phyloP scores from a whole-genome alignment of 1,140 invertebrate genomes.

The Eriocheir sinensis region DNA sequence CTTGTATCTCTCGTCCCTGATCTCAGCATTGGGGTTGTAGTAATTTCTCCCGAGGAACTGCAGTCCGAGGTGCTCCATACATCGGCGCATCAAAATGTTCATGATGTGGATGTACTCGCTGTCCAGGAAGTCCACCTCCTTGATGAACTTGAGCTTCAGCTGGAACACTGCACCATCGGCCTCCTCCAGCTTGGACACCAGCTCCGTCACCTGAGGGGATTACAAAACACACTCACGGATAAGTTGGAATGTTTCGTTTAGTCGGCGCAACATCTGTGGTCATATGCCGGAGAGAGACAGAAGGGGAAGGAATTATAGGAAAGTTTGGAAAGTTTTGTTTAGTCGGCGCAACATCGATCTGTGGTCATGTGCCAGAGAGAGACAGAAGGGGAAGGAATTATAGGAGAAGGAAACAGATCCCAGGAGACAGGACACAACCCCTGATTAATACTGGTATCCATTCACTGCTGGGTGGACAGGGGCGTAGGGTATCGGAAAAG shows the following conservation, averaged over 20 bases:
- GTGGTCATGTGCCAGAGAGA: too few relatives aligned
- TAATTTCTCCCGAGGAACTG: constrained; percentile 59
- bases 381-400: too few relatives aligned
- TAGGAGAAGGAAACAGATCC: too few relatives aligned
- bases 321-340: too few relatives aligned
- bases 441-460: too few relatives aligned
- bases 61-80: constrained; percentile 49
- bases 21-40: constrained; percentile 50
- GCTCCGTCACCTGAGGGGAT: constrained; percentile 50
- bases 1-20: constrained; percentile 48
- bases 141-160: constrained; percentile 63
- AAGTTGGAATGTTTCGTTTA: background rate
- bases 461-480: too few relatives aligned
- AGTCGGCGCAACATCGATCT: too few relatives aligned
- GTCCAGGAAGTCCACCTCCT: constrained; percentile 51
- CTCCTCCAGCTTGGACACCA: constrained; percentile 54
- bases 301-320: too few relatives aligned
- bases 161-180: constrained; percentile 33
- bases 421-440: too few relatives aligned
- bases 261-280: too few relatives aligned
- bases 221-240: background rate
- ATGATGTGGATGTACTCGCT: constrained; percentile 53
- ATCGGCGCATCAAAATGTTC: constrained; percentile 49
- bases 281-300: too few relatives aligned
- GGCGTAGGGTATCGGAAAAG: too few relatives aligned